These are phyloP conservation scores for Cassiopea xamachana DNA, from an alignment of 30 jellyfish, hydroid and myxozoan species.

Conservation along the genomic window DNA sequence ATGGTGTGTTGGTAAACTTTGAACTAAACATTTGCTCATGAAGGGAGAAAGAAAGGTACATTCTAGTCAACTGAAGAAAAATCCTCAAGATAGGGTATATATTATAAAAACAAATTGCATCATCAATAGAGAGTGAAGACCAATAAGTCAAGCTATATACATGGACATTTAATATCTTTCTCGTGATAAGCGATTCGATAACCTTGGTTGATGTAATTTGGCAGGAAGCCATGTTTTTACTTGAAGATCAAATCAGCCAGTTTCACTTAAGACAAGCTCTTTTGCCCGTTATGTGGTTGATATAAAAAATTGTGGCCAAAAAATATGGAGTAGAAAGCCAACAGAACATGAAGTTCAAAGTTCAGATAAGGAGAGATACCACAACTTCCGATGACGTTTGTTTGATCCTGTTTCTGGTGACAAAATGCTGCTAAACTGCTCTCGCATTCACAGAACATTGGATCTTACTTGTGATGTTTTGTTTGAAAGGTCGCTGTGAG, in stretches of 20 bases:
- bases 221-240: neutral
- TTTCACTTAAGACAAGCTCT: neutral
- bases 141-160: neutral
- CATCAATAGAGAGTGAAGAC: neutral
- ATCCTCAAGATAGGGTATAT: no score
- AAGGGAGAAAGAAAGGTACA: no score
- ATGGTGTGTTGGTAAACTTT: no score
- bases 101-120: no score
- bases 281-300: slow-evolving; percentile 18
- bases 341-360: neutral
- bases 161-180: neutral
- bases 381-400: slow-evolving; percentile 21
- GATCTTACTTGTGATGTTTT: neutral
- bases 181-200: neutral
- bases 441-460: neutral
- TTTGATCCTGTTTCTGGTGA: slow-evolving; percentile 1
- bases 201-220: neutral
- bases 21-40: no score
- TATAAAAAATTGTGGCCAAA: slow-evolving; percentile 3
- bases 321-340: neutral
- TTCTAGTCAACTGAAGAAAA: no score
- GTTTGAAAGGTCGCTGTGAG: neutral
- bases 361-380: neutral
- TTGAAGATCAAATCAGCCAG: neutral
- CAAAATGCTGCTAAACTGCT: neutral